Base-by-base conservation (phyloP, 1,140 invertebrate species). In the Hirudo medicinalis region DNA sequence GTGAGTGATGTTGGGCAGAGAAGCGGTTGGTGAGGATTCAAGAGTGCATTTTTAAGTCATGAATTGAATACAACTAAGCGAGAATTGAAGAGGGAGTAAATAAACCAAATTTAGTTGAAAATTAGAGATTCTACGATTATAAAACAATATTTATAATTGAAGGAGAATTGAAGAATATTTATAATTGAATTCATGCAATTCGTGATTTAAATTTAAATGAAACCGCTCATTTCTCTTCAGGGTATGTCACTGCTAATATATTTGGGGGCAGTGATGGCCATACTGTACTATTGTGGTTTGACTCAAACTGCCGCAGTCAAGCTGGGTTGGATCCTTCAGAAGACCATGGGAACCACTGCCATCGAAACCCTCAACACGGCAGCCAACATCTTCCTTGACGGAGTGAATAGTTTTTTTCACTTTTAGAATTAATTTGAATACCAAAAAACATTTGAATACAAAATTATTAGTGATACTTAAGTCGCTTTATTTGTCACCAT, bases 281-380 rank as follows among this genome's bases (percentile, higher is more conserved):
- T 75, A 15, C 32, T 75, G 67, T 75, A 75, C 66, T 75, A 75
- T 27, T 13, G 27, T 19, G 74, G 74, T 17, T 20, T 67, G 19
- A 75, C 72, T 4, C 74, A 75, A 69, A 27, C 25, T 36, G 53
- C 69, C 19, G 67, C 72, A 15, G n/a, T 25, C 5, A 74, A 73
- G 60, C 2, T 74, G 43, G 73, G 43, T 11, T 71, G 73, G 71
- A 19, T 72, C n/a, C 71, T 74, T 70, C 67, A 54, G 63, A 69
- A 67, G 8, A 72, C 70, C 32, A 67, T 74, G 70, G 89, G 87
- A 25, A 96, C 92, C 3, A 93, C 92, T 0, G 89, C 93, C 17
- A 92, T 91, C 69, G 94, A 97, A 82, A 94, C 91, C 71, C 87
- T 95, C 27, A 91, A 89, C 74, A 87, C 90, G n/a, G 89, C 90